Percentiles rank a stretch among this genome's conserved stretches.
Conservation (phyloP, 1,140 invertebrate species). For the Drosophila sechellia region DNA sequence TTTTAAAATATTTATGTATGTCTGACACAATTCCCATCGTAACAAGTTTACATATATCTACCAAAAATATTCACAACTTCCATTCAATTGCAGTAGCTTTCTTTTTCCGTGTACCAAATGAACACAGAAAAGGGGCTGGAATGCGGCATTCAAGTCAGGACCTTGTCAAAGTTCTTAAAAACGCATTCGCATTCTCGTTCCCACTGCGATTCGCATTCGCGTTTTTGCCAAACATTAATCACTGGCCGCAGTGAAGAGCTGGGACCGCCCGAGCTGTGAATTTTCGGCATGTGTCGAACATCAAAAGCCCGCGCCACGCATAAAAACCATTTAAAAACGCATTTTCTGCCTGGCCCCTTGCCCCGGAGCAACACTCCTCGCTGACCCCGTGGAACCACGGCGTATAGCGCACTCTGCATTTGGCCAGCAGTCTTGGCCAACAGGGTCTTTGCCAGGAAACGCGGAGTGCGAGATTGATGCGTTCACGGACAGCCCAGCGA, state of each 20-base stretch:
- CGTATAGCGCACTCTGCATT: background rate
- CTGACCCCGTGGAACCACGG: slow-evolving; percentile 52
- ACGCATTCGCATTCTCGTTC: slow-evolving; percentile 56
- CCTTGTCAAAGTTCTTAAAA: slow-evolving; percentile 82
- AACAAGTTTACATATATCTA: background rate
- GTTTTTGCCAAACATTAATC: slow-evolving; percentile 81
- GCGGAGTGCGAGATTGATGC: slow-evolving; percentile 68
- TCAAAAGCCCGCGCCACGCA: slow-evolving; percentile 81
- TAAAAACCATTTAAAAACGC: slow-evolving; percentile 84
- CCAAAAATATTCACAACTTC: background rate
- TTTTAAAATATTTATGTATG: too few relatives aligned
- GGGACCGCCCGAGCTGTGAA: slow-evolving; percentile 71
- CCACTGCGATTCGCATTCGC: slow-evolving; percentile 56
- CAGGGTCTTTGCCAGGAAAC: slow-evolving; percentile 49
- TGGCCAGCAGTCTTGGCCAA: slow-evolving; percentile 1
- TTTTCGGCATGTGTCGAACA: slow-evolving; percentile 80
- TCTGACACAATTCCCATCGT: too few relatives aligned
- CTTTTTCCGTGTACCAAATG: slow-evolving; percentile 51
- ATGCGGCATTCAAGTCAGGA: slow-evolving; percentile 62
- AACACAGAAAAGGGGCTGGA: slow-evolving; percentile 56
- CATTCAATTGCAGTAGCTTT: background rate
- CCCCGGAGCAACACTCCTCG: slow-evolving; percentile 26
- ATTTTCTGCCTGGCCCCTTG: slow-evolving; percentile 67
- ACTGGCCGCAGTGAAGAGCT: slow-evolving; percentile 38
- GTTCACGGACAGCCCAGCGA: slow-evolving; percentile 72